A percentile compares a stretch with the other conserved stretches of the same genome.
Conservation (phyloP, 2,113 vertebrate genomes). For the Dromaius novaehollandiae region DNA sequence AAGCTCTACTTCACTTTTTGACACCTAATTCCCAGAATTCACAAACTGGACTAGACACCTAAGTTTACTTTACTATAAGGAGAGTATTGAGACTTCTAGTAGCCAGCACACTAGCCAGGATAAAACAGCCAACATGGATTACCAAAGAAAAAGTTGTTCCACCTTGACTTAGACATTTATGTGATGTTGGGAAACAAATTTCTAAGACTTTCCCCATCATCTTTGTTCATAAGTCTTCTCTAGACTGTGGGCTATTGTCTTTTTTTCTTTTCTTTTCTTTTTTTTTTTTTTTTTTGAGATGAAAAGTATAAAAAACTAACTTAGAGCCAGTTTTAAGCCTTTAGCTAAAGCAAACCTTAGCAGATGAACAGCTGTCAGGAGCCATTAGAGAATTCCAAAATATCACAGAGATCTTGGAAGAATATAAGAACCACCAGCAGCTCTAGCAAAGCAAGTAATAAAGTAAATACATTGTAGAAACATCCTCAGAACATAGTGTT, state of each 20-base stretch:
- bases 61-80: background rate
- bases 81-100: background rate
- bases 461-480: background rate
- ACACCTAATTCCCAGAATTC: background rate
- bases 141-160: background rate
- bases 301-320: background rate
- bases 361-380: too few relatives aligned
- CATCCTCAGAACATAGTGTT: background rate
- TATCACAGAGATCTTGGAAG: too few relatives aligned
- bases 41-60: background rate
- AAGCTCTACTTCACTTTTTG: background rate
- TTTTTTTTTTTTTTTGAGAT: background rate
- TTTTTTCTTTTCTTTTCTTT: background rate
- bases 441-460: too few relatives aligned
- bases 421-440: too few relatives aligned
- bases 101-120: background rate
- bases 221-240: background rate
- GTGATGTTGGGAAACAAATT: background rate
- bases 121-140: accelerated
- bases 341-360: too few relatives aligned
- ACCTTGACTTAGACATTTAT: background rate
- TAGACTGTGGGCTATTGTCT: background rate
- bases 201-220: background rate
- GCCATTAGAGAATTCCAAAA: too few relatives aligned
- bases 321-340: too few relatives aligned